Percentiles rank a stretch among this genome's conserved stretches.
Evolutionary conservation across 2,113 vertebrate genomes (phyloP).

Genomic region (Saimiri boliviensis): DNA sequence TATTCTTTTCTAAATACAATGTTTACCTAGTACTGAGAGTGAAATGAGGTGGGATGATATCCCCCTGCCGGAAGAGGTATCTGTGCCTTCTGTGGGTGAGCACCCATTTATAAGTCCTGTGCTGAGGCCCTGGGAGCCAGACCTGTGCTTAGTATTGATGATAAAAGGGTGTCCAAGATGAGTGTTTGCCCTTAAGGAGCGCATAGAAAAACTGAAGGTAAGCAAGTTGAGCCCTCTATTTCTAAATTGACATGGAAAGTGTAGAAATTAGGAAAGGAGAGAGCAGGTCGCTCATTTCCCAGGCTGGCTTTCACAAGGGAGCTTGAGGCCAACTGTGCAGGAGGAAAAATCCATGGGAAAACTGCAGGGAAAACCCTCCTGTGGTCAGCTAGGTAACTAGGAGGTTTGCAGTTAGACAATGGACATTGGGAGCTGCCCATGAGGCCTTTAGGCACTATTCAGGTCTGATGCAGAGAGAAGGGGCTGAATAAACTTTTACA

Average conservation of each 20-base stretch:
- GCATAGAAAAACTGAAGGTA: accelerated
- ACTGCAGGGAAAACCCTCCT: not conserved
- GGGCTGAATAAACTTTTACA: not conserved
- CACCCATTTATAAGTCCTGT: not conserved
- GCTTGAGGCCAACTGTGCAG: not conserved
- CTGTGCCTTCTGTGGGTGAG: not conserved
- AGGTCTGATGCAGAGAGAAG: not conserved
- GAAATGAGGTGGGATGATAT: not conserved
- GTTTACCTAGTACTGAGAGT: not conserved
- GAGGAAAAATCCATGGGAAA: not conserved
- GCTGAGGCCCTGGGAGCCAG: too few relatives aligned
- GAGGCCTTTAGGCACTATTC: not conserved
- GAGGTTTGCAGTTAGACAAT: too few relatives aligned
- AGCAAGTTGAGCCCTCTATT: not conserved
- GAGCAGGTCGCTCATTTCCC: too few relatives aligned
- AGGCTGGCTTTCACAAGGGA: not conserved
- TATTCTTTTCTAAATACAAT: not conserved
- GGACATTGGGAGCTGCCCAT: not conserved
- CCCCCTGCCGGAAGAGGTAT: not conserved
- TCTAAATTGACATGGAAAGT: not conserved
- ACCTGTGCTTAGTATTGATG: not conserved
- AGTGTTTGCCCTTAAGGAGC: not conserved
- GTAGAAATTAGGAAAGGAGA: not conserved
- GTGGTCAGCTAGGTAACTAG: not conserved
- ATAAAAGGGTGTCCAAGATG: not conserved